Evolutionary conservation across 92 coral and sea anemone species (phyloP).

Genomic region (Nematostella vectensis): DNA sequence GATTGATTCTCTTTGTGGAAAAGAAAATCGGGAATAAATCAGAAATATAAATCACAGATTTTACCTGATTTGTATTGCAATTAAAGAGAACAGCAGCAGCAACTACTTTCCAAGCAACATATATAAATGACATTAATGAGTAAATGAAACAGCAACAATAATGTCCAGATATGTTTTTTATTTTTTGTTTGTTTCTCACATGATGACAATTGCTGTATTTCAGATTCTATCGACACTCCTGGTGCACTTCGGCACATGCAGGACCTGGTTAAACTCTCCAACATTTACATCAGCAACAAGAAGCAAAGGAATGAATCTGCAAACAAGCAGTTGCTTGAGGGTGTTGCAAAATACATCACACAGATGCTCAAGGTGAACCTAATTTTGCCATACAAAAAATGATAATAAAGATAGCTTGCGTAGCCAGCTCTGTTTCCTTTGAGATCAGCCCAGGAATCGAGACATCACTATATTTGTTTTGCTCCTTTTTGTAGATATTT

Average conservation of each 20-base stretch:
- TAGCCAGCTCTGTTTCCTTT: not conserved
- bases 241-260: slow-evolving; percentile 86
- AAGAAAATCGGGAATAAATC: too few relatives aligned
- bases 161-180: too few relatives aligned
- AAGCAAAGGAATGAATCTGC: slow-evolving; percentile 79
- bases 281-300: slow-evolving; percentile 84
- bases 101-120: too few relatives aligned
- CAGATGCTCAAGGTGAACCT: slow-evolving; percentile 68
- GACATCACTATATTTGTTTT: too few relatives aligned
- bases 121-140: too few relatives aligned
- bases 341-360: slow-evolving; percentile 78
- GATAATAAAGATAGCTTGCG: not conserved
- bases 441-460: too few relatives aligned
- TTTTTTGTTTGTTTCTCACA: not conserved
- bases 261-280: slow-evolving; percentile 79
- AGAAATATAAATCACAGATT: too few relatives aligned
- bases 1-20: too few relatives aligned
- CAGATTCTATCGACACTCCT: slow-evolving; percentile 96
- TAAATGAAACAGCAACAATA: too few relatives aligned
- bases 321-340: slow-evolving; percentile 69
- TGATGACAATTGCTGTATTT: not conserved
- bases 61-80: too few relatives aligned
- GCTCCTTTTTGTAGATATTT: slow-evolving; percentile 44
- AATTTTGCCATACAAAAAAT: too few relatives aligned
- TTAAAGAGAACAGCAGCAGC: too few relatives aligned